Evolutionary conservation across 2,797 vertebrate species (phyloP).

Genomic region (Cygnus olor): DNA sequence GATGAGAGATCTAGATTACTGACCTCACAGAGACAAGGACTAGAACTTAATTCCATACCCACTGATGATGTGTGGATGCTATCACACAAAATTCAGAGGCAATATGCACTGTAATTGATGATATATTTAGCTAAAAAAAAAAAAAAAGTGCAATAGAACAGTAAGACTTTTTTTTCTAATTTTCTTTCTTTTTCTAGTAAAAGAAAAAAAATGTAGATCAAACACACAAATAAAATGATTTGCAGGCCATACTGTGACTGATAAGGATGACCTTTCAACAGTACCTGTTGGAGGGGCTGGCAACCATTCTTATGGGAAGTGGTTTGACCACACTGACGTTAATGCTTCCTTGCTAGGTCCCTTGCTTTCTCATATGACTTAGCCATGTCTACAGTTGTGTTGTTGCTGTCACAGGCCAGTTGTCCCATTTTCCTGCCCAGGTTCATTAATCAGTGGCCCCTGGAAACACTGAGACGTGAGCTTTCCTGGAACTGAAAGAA

Average conservation of each 20-base stretch:
- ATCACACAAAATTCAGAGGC: neutral
- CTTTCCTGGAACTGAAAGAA: neutral
- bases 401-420: neutral
- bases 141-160: neutral
- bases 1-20: neutral
- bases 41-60: neutral
- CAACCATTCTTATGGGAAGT: neutral
- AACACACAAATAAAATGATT: neutral
- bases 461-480: neutral
- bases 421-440: neutral
- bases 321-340: neutral
- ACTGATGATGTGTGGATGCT: neutral
- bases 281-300: neutral
- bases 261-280: neutral
- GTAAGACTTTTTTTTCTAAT: neutral
- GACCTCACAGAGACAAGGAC: neutral
- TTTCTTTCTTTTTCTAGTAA: neutral
- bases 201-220: neutral
- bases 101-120: neutral
- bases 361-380: neutral
- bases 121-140: neutral
- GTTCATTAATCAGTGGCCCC: neutral
- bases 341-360: neutral
- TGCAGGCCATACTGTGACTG: neutral
- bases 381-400: neutral